phyloP scores from a whole-genome alignment of 2,113 vertebrate species.

The Girardinichthys multiradiatus region DNA sequence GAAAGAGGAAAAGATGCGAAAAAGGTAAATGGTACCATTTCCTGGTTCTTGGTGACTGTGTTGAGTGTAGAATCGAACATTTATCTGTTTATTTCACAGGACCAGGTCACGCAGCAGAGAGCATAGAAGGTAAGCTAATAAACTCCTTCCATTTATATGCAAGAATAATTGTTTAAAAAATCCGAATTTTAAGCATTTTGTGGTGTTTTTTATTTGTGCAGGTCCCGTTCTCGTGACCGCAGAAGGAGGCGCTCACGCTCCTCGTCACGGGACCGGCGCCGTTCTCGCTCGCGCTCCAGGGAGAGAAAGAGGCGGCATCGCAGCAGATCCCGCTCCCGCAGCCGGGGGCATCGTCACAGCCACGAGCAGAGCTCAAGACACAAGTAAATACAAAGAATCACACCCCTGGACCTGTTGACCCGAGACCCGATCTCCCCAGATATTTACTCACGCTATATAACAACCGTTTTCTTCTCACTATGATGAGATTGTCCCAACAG shows the following conservation, averaged over 20 bases:
- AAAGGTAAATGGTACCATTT: conserved; percentile 58
- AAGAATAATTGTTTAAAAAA: no score
- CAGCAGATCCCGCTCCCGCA: conserved; percentile 89
- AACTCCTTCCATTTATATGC: no score
- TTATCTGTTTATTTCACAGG: conserved; percentile 65
- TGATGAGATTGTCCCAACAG: no score
- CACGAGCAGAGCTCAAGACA: conserved; percentile 89
- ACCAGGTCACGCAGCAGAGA: conserved; percentile 92
- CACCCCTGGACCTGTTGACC: no score
- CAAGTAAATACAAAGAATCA: conserved; percentile 80
- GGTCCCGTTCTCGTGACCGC: conserved; percentile 91
- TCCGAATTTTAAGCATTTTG: no score
- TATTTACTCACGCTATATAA: no score
- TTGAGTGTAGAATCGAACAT: neutral
- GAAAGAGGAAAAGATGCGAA: conserved; percentile 88
- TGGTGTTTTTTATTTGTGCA: conserved; percentile 43
- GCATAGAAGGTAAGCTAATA: conserved; percentile 77
- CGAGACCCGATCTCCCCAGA: no score
- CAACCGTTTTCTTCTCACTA: no score
- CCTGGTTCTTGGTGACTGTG: neutral
- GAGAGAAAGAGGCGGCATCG: conserved; percentile 90
- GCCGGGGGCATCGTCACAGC: conserved; percentile 86
- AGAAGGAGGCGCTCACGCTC: conserved; percentile 86
- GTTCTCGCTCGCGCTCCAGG: conserved; percentile 85
- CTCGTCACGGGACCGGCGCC: conserved; percentile 83